Evolutionary conservation across 1,140 invertebrate genomes (phyloP), one percentile per base, ranked within the genome.

Genomic region (Camponotus floridanus): DNA sequence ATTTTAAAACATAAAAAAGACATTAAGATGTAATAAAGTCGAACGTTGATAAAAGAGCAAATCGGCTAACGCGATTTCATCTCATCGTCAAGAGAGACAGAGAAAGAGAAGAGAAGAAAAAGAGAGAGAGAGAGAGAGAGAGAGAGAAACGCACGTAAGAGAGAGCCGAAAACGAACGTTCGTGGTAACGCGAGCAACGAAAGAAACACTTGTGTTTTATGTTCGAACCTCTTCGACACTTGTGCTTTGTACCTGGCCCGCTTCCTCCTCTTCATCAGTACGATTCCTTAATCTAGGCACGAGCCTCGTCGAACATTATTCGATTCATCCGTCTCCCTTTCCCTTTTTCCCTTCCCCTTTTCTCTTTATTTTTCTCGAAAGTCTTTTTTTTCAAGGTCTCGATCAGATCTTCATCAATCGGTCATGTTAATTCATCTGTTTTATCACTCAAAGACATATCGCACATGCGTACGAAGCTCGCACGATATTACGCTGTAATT

Each of bases 121-220:
- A 31, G 39, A 51, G 42, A 73, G 51, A n/a, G 51, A 55, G 13
- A 33, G 76, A n/a, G 33, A n/a, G 13, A 31, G 33, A 18, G 33
- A 36, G 8, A 70, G 1, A 42, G 33, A n/a, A 18, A 45, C n/a
- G 18, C 18, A 7, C 33, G 45, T 11, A 13, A 65, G 36, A 79
- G 36, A n/a, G 42, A 51, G 21, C 15, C 7, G 36, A 48, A 45
- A 70, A 13, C 13, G 87, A 48, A 39, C 74, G 59, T 48, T 64
- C 45, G 64, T 76, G 57, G 57, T 62, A 86, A 71, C 57, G 26
- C 21, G 83, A 59, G 61, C 51, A 65, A 65, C 64, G 84, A 76
- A 64, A 67, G 81, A 57, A 90, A 91, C 90, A 91, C 90, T 91
- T 91, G 90, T 91, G 90, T 91, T 91, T 90, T 88, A 88, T 88